Conservation (phyloP, 2,888 invertebrate species). For the Ophonus ardosiacus region DNA sequence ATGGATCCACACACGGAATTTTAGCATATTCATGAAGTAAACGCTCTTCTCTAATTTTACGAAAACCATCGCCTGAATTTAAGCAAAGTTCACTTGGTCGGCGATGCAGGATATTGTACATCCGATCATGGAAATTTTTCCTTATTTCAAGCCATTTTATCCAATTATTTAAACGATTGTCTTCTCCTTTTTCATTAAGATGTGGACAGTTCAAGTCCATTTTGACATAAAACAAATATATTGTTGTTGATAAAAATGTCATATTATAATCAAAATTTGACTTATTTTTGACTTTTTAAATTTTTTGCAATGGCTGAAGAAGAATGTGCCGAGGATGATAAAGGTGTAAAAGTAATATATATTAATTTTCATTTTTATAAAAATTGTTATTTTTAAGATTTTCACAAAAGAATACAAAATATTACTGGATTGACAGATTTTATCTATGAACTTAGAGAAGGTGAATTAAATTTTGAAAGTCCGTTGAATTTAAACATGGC, state of each 20-base stretch:
- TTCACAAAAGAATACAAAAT: not conserved
- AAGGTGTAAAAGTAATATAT: not conserved
- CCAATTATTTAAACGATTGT: slow-evolving; percentile 70
- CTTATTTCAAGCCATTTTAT: slow-evolving; percentile 71
- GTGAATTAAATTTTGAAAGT: slow-evolving; percentile 70
- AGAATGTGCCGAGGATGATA: not conserved
- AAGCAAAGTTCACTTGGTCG: slow-evolving; percentile 69
- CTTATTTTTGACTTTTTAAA: slow-evolving; percentile 34
- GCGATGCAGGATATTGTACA: slow-evolving; percentile 67
- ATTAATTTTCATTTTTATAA: not conserved
- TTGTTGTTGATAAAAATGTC: slow-evolving; percentile 39
- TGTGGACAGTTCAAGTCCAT: not conserved
- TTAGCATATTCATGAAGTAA: slow-evolving; percentile 69
- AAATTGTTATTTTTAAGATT: slow-evolving; percentile 1
- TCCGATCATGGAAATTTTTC: slow-evolving; percentile 68
- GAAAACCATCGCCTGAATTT: slow-evolving; percentile 70
- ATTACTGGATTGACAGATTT: not conserved
- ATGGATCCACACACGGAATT: slow-evolving; percentile 70
- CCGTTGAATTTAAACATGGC: slow-evolving; percentile 76
- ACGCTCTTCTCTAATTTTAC: slow-evolving; percentile 70
- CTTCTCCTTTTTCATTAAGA: slow-evolving; percentile 58
- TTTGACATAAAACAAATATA: slow-evolving; percentile 34
- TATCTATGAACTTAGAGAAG: slow-evolving; percentile 33
- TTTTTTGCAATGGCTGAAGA: slow-evolving; percentile 39
- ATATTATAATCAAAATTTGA: slow-evolving; percentile 1